Evolutionary conservation across 2,888 invertebrate genomes (phyloP).

Genomic region (Parelbella ahira): DNA sequence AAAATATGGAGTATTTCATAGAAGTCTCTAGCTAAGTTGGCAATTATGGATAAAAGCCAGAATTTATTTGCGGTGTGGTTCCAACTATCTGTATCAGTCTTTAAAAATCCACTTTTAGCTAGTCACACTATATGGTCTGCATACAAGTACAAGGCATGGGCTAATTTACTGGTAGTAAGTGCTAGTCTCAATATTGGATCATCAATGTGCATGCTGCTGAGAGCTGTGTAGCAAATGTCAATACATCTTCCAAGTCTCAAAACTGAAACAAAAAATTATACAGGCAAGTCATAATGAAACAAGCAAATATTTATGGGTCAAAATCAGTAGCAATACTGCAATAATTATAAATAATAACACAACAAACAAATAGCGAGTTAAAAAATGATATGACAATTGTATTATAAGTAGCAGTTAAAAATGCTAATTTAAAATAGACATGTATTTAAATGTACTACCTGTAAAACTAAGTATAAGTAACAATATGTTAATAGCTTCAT

Average conservation of each 20-base stretch:
- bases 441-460: too few species aligned
- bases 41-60: slow-evolving; percentile 90
- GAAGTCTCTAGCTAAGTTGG: slow-evolving; percentile 90
- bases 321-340: too few species aligned
- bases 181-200: slow-evolving; percentile 86
- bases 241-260: slow-evolving; percentile 91
- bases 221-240: slow-evolving; percentile 88
- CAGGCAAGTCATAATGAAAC: too few species aligned
- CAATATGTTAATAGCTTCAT: too few species aligned
- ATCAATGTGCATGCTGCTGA: slow-evolving; percentile 86
- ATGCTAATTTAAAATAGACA: too few species aligned
- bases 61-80: slow-evolving; percentile 86
- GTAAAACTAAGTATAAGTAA: too few species aligned
- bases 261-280: slow-evolving; percentile 81
- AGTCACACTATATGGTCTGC: slow-evolving; percentile 94
- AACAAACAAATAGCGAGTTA: too few species aligned
- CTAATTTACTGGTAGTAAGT: slow-evolving; percentile 88
- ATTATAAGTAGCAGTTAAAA: too few species aligned
- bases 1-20: slow-evolving; percentile 88
- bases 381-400: too few species aligned
- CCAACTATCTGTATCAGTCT: slow-evolving; percentile 88
- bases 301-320: too few species aligned
- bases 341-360: too few species aligned
- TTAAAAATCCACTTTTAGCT: slow-evolving; percentile 85
- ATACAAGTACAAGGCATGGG: slow-evolving; percentile 88